A percentile compares a stretch with the other conserved stretches of the same genome.
Conservation (phyloP, 2,113 vertebrate genomes). For the Strix uralensis region DNA sequence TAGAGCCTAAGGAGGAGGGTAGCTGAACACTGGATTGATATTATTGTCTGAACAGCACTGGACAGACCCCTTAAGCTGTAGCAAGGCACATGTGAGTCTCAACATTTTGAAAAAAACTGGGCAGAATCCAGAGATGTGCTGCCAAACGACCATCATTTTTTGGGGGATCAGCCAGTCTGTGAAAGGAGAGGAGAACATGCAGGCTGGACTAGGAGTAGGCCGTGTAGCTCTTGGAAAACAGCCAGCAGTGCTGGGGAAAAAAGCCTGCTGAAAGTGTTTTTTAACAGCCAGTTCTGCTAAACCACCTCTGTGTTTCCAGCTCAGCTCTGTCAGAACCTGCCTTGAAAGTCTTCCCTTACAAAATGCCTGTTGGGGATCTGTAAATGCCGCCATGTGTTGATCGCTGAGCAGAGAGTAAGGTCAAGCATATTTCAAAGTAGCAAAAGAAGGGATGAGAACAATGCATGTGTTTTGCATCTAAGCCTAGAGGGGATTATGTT, state of each 20-base stretch:
- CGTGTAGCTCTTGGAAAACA: background rate
- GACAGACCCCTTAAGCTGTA: background rate
- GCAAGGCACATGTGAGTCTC: rapidly evolving
- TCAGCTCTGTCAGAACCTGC: background rate
- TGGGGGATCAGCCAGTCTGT: background rate
- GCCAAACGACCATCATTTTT: background rate
- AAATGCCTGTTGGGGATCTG: background rate
- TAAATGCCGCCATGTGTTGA: background rate
- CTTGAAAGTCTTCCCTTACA: background rate
- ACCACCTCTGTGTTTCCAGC: background rate
- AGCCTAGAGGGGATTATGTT: background rate
- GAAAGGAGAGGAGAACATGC: background rate
- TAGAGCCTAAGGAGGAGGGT: background rate
- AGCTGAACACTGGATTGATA: background rate
- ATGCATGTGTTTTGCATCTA: background rate
- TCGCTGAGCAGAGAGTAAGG: background rate
- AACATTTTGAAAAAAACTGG: background rate
- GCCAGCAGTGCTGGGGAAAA: background rate
- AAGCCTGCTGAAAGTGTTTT: background rate
- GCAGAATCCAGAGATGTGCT: background rate
- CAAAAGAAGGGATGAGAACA: background rate
- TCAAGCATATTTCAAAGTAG: background rate
- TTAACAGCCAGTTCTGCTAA: background rate
- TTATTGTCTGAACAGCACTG: background rate
- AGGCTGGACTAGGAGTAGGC: background rate